A percentile compares a stretch with the other conserved stretches of the same genome.
These are phyloP conservation scores for Electrophaes corylata DNA, from an alignment of 2,888 invertebrate species.

Conservation along the genomic window DNA sequence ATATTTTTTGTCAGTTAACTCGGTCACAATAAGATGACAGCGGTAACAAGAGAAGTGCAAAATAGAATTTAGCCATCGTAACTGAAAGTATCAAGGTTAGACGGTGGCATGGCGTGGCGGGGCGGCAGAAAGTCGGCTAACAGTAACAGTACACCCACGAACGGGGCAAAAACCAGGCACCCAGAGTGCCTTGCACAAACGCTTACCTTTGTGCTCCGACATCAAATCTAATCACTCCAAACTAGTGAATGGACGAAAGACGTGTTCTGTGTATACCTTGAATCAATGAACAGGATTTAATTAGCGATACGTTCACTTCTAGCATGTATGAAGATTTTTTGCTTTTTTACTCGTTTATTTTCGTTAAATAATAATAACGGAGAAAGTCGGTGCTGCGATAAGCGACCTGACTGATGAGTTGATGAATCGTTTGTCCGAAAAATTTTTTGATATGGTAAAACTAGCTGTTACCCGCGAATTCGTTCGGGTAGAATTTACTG, in stretches of 20 bases:
- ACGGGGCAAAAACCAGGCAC: slow-evolving; percentile 70
- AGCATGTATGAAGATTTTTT: slow-evolving; percentile 42
- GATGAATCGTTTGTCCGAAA: slow-evolving; percentile 43
- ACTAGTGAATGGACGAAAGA: slow-evolving; percentile 68
- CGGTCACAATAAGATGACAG: slow-evolving; percentile 82
- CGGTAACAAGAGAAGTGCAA: slow-evolving; percentile 81
- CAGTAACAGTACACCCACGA: slow-evolving; percentile 77
- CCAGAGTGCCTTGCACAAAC: slow-evolving; percentile 58
- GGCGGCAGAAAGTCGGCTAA: slow-evolving; percentile 78
- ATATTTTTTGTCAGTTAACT: slow-evolving; percentile 83
- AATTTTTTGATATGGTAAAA: slow-evolving; percentile 48
- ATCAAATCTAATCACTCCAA: slow-evolving; percentile 72
- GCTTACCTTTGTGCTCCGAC: slow-evolving; percentile 69
- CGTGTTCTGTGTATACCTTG: slow-evolving; percentile 56
- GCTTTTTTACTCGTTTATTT: slow-evolving; percentile 46
- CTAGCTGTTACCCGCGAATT: slow-evolving; percentile 41
- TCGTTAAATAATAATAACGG: slow-evolving; percentile 46
- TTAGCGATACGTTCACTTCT: slow-evolving; percentile 56
- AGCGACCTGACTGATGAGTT: slow-evolving; percentile 45
- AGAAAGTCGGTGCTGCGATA: slow-evolving; percentile 61
- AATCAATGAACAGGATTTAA: slow-evolving; percentile 65
- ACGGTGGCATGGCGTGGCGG: slow-evolving; percentile 61
- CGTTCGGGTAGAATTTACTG: background rate
- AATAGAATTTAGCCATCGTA: slow-evolving; percentile 73
- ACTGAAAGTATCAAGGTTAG: slow-evolving; percentile 84